These are phyloP conservation scores for Drosophila meridiana DNA, from an alignment of 2,888 invertebrate genomes.

Conservation along the genomic window DNA sequence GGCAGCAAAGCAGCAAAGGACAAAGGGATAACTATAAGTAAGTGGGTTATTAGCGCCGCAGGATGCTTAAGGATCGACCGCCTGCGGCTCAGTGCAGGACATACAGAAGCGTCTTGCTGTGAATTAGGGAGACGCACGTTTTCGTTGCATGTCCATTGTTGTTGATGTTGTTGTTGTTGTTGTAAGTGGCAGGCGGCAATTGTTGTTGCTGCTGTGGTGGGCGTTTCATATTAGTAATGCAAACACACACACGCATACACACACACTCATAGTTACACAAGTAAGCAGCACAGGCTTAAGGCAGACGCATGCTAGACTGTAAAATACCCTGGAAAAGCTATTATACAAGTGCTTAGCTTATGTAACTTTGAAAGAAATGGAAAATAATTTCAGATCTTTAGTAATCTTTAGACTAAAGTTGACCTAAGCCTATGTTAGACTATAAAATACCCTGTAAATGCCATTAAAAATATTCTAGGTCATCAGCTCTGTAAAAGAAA, in stretches of 20 bases:
- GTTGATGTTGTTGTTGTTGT: conserved; percentile 8
- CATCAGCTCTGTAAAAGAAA: background rate
- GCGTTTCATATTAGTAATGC: conserved; percentile 74
- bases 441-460: background rate
- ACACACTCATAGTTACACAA: conserved; percentile 13
- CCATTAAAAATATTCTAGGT: background rate
- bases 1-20: conserved; percentile 27
- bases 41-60: conserved; percentile 83
- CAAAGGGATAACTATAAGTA: conserved; percentile 82
- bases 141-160: conserved; percentile 15
- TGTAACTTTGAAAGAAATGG: background rate
- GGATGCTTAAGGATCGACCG: conserved; percentile 69
- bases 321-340: background rate
- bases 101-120: conserved; percentile 64
- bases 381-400: too few species aligned
- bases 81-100: conserved; percentile 48
- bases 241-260: conserved; percentile 50
- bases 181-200: conserved; percentile 27
- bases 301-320: background rate
- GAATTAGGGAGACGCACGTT: conserved; percentile 73
- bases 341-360: too few species aligned
- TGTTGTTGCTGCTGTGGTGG: conserved; percentile 57
- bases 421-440: background rate
- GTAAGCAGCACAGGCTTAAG: background rate
- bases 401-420: too few species aligned